phyloP scores from a whole-genome alignment of 2,113 vertebrate genomes.

The Centropus unirufus region DNA sequence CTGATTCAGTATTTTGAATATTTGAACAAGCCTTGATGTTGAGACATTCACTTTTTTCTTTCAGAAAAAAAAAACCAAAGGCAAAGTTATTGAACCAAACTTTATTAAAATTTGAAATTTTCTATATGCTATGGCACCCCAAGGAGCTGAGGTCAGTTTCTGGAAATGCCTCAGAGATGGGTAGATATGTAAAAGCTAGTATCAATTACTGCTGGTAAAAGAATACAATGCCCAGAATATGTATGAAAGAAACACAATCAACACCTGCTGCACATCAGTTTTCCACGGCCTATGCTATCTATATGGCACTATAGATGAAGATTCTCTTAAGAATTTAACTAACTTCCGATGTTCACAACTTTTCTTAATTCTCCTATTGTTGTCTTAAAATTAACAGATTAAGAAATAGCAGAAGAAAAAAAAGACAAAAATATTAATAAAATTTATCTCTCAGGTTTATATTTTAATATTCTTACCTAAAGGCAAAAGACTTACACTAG shows the following conservation, averaged over 20 bases:
- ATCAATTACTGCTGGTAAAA: neutral
- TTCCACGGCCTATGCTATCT: neutral
- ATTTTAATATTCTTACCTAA: neutral
- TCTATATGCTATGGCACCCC: neutral
- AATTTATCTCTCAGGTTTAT: neutral
- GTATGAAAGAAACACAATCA: neutral
- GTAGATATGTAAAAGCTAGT: neutral
- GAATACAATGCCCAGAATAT: neutral
- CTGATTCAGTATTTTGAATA: neutral
- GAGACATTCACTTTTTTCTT: neutral
- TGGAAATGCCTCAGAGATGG: neutral
- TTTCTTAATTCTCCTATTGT: neutral
- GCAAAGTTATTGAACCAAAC: neutral
- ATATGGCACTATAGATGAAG: neutral
- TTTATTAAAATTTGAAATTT: neutral
- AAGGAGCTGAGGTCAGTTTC: neutral
- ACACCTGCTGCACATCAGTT: neutral
- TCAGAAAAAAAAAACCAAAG: accelerated
- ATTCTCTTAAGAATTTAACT: neutral
- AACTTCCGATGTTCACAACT: neutral
- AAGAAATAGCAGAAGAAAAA: neutral
- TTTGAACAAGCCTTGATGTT: neutral
- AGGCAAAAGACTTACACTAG: neutral
- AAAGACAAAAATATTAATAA: neutral
- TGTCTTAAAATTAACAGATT: neutral